These are phyloP conservation scores for Acanthisitta chloris DNA, from an alignment of 2,113 vertebrate genomes.

Conservation along the genomic window DNA sequence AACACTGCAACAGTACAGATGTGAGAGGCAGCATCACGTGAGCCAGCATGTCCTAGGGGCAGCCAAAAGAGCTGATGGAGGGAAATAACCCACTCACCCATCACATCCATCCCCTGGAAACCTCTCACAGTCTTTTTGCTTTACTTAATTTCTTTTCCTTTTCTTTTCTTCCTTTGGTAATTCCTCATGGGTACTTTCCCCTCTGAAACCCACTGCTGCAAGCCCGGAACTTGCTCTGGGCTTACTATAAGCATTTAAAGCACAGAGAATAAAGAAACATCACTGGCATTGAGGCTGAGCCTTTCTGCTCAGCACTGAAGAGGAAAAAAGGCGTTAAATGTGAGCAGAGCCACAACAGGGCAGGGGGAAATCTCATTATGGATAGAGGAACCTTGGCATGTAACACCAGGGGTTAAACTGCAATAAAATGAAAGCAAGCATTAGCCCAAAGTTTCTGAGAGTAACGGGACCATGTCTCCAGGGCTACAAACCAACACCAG, in stretches of 20 bases:
- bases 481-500: not conserved
- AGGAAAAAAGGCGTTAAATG: not conserved
- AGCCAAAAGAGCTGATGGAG: constrained; percentile 18
- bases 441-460: not conserved
- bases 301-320: not conserved
- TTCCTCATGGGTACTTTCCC: not conserved
- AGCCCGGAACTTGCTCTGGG: not conserved
- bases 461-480: not conserved
- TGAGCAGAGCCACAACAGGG: not conserved
- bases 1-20: not conserved
- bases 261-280: not conserved
- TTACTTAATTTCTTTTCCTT: not conserved
- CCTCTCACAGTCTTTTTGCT: not conserved
- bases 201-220: not conserved
- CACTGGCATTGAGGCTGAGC: not conserved
- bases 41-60: not conserved
- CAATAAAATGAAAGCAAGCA: not conserved
- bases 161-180: not conserved
- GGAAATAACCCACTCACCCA: not conserved
- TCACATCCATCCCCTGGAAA: not conserved
- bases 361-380: fast-evolving
- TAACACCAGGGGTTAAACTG: not conserved
- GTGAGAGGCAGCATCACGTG: not conserved
- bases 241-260: not conserved
- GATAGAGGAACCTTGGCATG: not conserved